phyloP scores from a whole-genome alignment of 2,113 vertebrate species.

The Indri indri region DNA sequence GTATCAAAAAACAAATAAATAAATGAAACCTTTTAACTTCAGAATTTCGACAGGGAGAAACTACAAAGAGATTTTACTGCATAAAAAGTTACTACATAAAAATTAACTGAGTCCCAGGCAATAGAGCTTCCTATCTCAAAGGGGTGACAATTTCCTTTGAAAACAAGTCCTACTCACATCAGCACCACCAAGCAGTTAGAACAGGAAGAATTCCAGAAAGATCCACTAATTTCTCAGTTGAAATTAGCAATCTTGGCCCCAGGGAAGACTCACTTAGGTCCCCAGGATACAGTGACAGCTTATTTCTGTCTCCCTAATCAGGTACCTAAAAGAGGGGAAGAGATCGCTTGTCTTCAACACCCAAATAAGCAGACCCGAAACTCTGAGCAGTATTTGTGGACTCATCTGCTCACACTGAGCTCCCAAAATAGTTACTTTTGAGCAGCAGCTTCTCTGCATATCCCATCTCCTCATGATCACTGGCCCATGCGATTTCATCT shows the following conservation, averaged over 20 bases:
- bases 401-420: neutral
- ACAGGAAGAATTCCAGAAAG: neutral
- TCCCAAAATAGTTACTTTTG: neutral
- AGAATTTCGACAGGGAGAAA: neutral
- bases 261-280: no score
- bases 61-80: neutral
- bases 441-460: neutral
- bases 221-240: accelerated
- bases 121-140: neutral
- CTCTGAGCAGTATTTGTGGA: neutral
- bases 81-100: neutral
- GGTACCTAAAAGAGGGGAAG: neutral
- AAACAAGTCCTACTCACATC: no score
- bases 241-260: neutral
- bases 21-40: neutral
- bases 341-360: neutral
- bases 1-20: no score
- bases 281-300: neutral
- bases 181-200: neutral
- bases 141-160: no score
- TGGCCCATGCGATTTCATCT: neutral
- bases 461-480: neutral
- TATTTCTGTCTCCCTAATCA: neutral
- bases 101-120: neutral
- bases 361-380: neutral